These are phyloP conservation scores for Menidia menidia DNA, from an alignment of 2,797 vertebrate genomes.

Conservation along the genomic window DNA sequence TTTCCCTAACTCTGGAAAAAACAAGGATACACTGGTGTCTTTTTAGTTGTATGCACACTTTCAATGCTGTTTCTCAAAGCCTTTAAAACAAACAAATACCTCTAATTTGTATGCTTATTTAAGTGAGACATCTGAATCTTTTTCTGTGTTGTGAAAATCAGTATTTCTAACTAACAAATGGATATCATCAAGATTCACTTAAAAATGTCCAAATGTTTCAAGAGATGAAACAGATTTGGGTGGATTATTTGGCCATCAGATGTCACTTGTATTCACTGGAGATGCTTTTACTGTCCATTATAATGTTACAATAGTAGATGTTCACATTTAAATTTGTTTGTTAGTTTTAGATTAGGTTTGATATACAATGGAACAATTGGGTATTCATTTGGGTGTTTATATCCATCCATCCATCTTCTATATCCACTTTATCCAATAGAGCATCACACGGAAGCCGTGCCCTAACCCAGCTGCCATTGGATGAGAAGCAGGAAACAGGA, in stretches of 20 bases:
- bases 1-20: slow-evolving; percentile 10
- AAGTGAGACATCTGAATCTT: slow-evolving; percentile 24
- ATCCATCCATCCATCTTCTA: not conserved
- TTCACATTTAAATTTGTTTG: no score
- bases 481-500: no score
- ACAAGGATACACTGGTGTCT: slow-evolving; percentile 14
- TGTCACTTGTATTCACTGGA: slow-evolving; percentile 32
- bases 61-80: slow-evolving; percentile 25
- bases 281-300: not conserved
- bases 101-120: not conserved
- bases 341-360: no score
- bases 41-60: slow-evolving; percentile 9
- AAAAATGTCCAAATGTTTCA: not conserved
- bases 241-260: slow-evolving; percentile 48
- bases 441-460: no score
- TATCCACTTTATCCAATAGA: no score
- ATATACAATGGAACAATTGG: no score
- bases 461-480: no score
- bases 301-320: no score
- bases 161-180: not conserved
- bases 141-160: slow-evolving; percentile 19
- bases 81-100: not conserved
- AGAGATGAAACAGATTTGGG: slow-evolving; percentile 13
- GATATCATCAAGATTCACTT: not conserved
- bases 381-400: no score